Evolutionary conservation across 2,113 vertebrate genomes (phyloP).

Genomic region (Hassar affinis): DNA sequence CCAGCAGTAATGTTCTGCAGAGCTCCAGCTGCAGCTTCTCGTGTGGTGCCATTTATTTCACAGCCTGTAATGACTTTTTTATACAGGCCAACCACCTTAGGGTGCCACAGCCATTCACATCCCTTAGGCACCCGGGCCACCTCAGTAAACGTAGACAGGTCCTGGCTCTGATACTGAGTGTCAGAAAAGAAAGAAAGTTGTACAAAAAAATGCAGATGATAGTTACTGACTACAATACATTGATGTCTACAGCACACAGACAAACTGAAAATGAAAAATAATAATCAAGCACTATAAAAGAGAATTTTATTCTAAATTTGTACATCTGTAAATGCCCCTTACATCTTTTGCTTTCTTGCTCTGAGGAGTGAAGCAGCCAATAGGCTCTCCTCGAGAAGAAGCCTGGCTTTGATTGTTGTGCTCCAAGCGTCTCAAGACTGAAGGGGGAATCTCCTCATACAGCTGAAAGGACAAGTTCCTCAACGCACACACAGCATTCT

Average conservation of each 20-base stretch:
- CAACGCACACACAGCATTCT: conserved; percentile 87
- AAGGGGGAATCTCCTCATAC: conserved; percentile 85
- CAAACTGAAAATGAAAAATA: neutral
- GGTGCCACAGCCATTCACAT: conserved; percentile 95
- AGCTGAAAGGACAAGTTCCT: conserved; percentile 94
- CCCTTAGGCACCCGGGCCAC: conserved; percentile 83
- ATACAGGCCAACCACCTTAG: conserved; percentile 82
- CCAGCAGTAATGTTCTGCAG: conserved; percentile 94
- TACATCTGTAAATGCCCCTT: neutral
- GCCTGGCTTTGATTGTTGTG: conserved; percentile 70
- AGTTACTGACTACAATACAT: neutral
- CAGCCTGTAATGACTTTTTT: conserved; percentile 80
- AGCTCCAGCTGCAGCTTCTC: conserved; percentile 85
- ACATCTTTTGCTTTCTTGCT: conserved; percentile 83
- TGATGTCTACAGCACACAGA: neutral
- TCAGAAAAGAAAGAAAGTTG: neutral
- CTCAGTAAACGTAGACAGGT: conserved; percentile 81
- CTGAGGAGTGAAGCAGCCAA: conserved; percentile 90
- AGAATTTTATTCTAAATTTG: neutral
- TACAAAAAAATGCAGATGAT: neutral
- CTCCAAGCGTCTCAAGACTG: conserved; percentile 78
- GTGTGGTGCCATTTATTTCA: conserved; percentile 76
- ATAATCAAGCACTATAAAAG: neutral
- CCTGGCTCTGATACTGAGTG: conserved; percentile 70
- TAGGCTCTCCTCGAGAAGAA: conserved; percentile 67